Evolutionary conservation across 2,113 vertebrate genomes (phyloP).

Genomic region (Scatophagus argus): DNA sequence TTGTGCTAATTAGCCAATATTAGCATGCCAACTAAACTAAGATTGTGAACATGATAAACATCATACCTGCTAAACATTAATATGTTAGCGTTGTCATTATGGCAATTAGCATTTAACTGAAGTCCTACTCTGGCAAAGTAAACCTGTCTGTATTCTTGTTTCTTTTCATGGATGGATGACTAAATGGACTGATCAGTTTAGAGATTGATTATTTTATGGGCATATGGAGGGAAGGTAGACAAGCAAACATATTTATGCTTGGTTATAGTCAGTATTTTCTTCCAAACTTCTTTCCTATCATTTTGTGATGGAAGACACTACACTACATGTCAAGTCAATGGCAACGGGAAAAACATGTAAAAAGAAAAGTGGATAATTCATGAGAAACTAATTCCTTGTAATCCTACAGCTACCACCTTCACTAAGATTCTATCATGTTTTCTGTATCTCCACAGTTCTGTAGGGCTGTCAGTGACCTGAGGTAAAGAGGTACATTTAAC

Average conservation of each 20-base stretch:
- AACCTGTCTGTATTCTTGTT: background rate
- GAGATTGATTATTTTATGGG: constrained; percentile 10
- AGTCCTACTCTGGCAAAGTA: background rate
- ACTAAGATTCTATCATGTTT: constrained; percentile 6
- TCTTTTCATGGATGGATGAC: background rate
- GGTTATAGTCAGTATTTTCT: background rate
- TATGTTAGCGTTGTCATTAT: background rate
- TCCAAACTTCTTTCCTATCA: constrained; percentile 13
- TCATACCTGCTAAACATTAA: background rate
- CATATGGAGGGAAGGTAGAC: background rate
- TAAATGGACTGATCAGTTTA: constrained; percentile 15
- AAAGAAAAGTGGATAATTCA: constrained; percentile 21
- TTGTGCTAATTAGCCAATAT: background rate
- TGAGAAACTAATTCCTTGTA: constrained; percentile 13
- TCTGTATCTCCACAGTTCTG: constrained; percentile 25
- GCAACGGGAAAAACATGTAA: constrained; percentile 30
- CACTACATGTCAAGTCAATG: constrained; percentile 16
- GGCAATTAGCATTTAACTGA: background rate
- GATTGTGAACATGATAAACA: background rate
- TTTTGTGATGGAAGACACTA: background rate
- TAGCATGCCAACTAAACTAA: background rate
- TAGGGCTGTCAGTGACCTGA: constrained; percentile 48
- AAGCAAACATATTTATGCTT: constrained; percentile 18
- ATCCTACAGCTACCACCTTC: constrained; percentile 4
- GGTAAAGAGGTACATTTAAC: constrained; percentile 74